Conservation (phyloP, 2,797 vertebrate species). For the Hydrophis major region DNA sequence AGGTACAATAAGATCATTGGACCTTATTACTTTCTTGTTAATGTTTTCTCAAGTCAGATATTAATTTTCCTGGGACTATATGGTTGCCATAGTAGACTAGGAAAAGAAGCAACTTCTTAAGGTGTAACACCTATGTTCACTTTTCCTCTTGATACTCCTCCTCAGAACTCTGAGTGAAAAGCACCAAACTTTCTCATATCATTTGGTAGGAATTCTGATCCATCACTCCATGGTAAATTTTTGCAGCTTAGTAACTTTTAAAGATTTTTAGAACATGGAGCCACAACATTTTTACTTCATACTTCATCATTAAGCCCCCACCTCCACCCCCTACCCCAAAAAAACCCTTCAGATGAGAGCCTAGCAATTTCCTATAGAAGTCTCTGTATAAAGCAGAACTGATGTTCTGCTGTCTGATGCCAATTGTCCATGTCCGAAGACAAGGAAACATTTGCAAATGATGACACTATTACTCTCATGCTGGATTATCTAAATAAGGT, state of each 20-base stretch:
- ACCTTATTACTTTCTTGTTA: neutral
- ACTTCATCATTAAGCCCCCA: neutral
- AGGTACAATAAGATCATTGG: neutral
- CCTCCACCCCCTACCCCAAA: no score
- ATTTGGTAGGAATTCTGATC: neutral
- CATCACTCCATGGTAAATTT: neutral
- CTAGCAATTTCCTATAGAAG: neutral
- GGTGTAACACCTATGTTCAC: neutral
- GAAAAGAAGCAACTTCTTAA: neutral
- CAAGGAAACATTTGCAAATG: neutral
- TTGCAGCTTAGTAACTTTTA: neutral
- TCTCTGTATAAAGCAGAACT: neutral
- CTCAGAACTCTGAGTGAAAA: neutral
- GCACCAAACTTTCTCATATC: neutral
- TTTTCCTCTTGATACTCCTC: neutral
- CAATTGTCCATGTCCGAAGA: neutral
- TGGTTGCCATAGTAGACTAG: neutral
- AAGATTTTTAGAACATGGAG: neutral
- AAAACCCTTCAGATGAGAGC: neutral
- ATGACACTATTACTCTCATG: neutral
- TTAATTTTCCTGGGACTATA: neutral
- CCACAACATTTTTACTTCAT: neutral
- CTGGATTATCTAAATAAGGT: neutral
- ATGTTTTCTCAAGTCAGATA: neutral
- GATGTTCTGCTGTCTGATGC: neutral